Evolutionary conservation across 2,888 invertebrate genomes (phyloP).

Genomic region (Ectropis crepuscularia): DNA sequence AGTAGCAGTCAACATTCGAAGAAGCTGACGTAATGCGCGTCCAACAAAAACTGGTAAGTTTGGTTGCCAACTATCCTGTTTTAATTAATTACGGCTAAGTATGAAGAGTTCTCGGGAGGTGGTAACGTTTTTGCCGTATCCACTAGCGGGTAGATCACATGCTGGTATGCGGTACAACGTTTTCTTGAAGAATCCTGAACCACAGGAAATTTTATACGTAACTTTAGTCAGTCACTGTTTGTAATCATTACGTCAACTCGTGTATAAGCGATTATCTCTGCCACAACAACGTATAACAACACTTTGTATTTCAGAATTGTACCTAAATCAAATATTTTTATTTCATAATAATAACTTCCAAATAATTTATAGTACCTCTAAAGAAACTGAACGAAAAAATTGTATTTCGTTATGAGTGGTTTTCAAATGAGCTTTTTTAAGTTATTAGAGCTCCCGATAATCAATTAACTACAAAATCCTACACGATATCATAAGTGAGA

Average conservation of each 20-base stretch:
- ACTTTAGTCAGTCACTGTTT: background rate
- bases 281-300: background rate
- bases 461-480: too few relatives aligned
- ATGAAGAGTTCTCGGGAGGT: slow-evolving; percentile 34
- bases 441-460: too few relatives aligned
- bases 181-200: slow-evolving; percentile 17
- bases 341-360: too few relatives aligned
- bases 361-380: too few relatives aligned
- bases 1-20: slow-evolving; percentile 27
- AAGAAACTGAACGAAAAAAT: too few relatives aligned
- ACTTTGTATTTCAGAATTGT: background rate
- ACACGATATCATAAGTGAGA: too few relatives aligned
- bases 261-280: background rate
- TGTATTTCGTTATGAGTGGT: too few relatives aligned
- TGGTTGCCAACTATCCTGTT: slow-evolving; percentile 36
- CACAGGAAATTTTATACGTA: slow-evolving; percentile 1
- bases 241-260: background rate
- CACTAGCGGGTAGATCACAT: slow-evolving; percentile 32
- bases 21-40: slow-evolving; percentile 29
- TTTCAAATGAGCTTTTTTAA: too few relatives aligned
- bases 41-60: slow-evolving; percentile 39
- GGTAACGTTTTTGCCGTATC: slow-evolving; percentile 30
- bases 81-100: slow-evolving; percentile 43
- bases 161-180: slow-evolving; percentile 26
- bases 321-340: background rate